Percentiles rank a stretch among this genome's conserved stretches.
Conservation (phyloP, 2,888 invertebrate genomes). For the Calameuta idolon region DNA sequence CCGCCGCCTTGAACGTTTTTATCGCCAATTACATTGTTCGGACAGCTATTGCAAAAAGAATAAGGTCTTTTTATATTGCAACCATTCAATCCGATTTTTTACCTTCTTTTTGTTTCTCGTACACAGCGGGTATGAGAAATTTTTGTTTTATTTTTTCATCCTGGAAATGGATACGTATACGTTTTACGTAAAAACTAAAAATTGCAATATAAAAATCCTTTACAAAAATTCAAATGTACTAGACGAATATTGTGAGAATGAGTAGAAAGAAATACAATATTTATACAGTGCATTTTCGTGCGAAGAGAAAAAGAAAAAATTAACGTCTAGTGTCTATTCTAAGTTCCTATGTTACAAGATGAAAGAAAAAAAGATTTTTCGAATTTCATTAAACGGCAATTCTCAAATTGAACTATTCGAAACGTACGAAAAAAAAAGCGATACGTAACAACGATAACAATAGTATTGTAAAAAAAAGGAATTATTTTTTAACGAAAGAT, state of each 20-base stretch:
- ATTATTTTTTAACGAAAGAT: not conserved
- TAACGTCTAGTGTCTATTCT: not conserved
- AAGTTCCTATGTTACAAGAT: not conserved
- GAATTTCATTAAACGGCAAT: not conserved
- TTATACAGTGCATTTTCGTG: constrained; percentile 1
- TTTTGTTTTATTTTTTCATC: not conserved
- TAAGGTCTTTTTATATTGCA: constrained; percentile 20
- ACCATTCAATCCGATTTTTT: constrained; percentile 6
- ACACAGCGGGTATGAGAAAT: not conserved
- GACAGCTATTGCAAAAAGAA: not conserved
- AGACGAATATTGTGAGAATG: constrained; percentile 29
- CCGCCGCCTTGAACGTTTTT: not conserved
- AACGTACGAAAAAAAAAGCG: not conserved
- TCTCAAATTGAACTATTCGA: not conserved
- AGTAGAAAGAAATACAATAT: constrained; percentile 15
- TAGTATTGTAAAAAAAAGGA: not conserved
- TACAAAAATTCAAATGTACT: constrained; percentile 27
- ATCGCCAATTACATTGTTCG: not conserved
- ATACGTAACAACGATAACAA: not conserved
- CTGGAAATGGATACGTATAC: not conserved
- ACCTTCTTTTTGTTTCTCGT: not conserved
- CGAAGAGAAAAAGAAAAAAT: constrained; percentile 11
- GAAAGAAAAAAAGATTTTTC: constrained; percentile 1
- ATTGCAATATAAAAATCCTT: constrained; percentile 30
- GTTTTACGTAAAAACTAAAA: constrained; percentile 23